Evolutionary conservation across 1,140 invertebrate species (phyloP).

Genomic region (Lineus longissimus): DNA sequence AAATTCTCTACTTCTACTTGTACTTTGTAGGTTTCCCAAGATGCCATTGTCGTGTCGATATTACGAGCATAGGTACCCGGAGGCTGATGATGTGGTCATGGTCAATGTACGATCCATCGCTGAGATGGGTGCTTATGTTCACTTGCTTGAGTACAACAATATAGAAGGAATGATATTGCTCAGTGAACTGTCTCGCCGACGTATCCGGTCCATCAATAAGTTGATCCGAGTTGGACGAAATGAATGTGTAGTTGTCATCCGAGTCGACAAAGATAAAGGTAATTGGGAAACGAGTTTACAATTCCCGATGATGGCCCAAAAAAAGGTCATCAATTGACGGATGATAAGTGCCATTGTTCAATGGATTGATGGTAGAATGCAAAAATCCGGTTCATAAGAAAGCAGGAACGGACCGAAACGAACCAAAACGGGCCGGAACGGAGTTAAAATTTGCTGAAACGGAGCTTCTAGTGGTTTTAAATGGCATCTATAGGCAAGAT

Average conservation of each 20-base stretch:
- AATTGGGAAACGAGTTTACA: constrained; percentile 22
- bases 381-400: too few species aligned
- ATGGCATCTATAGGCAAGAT: too few species aligned
- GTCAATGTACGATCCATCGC: constrained; percentile 97
- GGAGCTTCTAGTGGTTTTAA: too few species aligned
- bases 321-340: too few species aligned
- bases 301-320: too few species aligned
- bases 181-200: constrained; percentile 93
- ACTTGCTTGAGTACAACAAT: constrained; percentile 96
- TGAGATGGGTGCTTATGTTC: constrained; percentile 99
- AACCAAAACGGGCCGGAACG: too few species aligned
- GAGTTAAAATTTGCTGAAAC: too few species aligned
- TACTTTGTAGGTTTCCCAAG: constrained; percentile 12
- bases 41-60: constrained; percentile 97
- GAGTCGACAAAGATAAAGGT: constrained; percentile 99
- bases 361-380: too few species aligned
- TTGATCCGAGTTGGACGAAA: constrained; percentile 96
- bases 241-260: constrained; percentile 98
- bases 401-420: too few species aligned
- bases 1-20: too few species aligned
- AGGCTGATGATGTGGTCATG: constrained; percentile 99
- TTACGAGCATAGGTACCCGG: constrained; percentile 96
- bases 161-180: constrained; percentile 82
- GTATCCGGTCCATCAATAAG: constrained; percentile 99
- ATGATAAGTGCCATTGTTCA: too few species aligned